Base-by-base conservation (phyloP, 2,888 invertebrate species). In the Leucoptera coffeella region DNA sequence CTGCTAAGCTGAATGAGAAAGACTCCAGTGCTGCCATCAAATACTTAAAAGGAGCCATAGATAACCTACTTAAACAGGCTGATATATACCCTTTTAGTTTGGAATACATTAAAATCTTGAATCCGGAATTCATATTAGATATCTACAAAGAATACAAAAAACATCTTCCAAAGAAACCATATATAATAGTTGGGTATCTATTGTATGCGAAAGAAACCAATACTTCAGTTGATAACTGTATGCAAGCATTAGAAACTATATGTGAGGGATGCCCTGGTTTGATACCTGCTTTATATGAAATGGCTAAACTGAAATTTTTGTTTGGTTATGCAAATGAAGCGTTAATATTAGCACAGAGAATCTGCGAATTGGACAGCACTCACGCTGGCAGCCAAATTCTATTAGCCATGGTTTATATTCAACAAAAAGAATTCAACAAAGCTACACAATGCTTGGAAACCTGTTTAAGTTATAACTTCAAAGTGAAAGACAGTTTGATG, bases 401-500 rank as follows among this genome's bases (percentile, higher is more conserved):
- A 7, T 75, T 92, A 62, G 89, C 95, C 2, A 85, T 89, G 53
- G 86, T 93, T 27, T 80, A 86, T 36, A 74, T 91, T 4, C 78
- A 79, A 30, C 78, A 81, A 42, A 74, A 76, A 20, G 69, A 76
- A 23, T 87, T 77, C 40, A 75, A 82, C 11, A 77, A 84, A 44
- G 95, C 95, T 0, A 77, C 85, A 8, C 90, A 92, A 49, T 83
- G 82, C 29, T 62, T 97, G 23, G 95, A 96, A 59, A 78, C 87
- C 35, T 92, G 90, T 29, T 64, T 96, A 9, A 93, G 93, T 44
- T 86, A 88, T 45, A 90, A 95, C 54, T 95, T 97, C 47, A 84
- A 88, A 57, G 84, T 96, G 0, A 72, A 94, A 35, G 93, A 95
- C 32, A 85, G 88, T 54, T 89, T 94, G 0, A 71, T 92, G 48